Evolutionary conservation across 1,140 invertebrate species (phyloP).

Genomic region (Coenobita brevimanus): DNA sequence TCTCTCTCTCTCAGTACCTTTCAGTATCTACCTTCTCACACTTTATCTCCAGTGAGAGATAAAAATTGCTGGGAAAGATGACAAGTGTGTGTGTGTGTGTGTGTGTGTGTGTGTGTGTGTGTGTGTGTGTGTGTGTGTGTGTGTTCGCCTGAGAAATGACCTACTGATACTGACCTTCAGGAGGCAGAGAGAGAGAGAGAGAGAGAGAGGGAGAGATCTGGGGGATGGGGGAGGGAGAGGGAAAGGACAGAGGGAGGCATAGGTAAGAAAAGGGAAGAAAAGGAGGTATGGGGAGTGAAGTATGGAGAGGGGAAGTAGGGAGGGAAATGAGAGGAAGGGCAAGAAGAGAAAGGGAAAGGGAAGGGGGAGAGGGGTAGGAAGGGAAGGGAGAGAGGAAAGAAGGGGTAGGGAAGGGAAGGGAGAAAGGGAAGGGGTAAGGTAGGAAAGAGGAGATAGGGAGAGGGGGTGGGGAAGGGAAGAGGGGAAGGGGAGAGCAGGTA

Average conservation of each 20-base stretch:
- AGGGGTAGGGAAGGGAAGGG: not conserved
- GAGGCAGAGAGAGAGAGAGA: not conserved
- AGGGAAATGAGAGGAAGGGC: slow-evolving; percentile 2
- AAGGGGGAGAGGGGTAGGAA: slow-evolving; percentile 12
- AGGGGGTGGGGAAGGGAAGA: not conserved
- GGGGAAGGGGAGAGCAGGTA: slow-evolving; percentile 18
- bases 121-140: not conserved
- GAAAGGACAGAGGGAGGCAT: no score
- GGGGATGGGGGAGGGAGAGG: no score
- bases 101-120: slow-evolving; percentile 37
- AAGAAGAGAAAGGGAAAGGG: not conserved
- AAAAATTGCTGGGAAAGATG: no score
- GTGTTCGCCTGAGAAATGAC: not conserved
- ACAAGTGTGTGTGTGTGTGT: slow-evolving; percentile 26
- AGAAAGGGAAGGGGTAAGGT: not conserved
- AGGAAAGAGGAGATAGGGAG: no score
- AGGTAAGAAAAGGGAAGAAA: no score
- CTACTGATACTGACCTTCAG: no score
- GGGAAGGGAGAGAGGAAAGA: not conserved
- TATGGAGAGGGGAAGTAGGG: not conserved
- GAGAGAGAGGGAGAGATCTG: no score
- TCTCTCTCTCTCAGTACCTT: no score
- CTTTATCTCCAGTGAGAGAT: no score
- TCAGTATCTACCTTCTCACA: no score
- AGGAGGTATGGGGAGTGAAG: not conserved